These are phyloP conservation scores for Drosophila funebris DNA, from an alignment of 1,140 invertebrate genomes.

Conservation along the genomic window DNA sequence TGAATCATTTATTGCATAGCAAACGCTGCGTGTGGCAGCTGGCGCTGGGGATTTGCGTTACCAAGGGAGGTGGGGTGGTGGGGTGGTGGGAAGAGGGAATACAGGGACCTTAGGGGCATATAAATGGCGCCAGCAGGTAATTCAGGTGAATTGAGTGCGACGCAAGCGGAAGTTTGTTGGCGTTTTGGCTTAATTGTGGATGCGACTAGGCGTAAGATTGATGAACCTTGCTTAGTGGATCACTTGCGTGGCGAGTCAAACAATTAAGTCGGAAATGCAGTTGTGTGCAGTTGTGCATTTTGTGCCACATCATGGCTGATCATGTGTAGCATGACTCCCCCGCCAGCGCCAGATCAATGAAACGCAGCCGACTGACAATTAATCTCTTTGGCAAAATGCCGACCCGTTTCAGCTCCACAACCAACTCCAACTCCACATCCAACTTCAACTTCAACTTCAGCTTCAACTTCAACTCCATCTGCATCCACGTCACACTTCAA, in stretches of 20 bases:
- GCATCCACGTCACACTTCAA: slow-evolving; percentile 74
- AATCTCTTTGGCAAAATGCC: slow-evolving; percentile 74
- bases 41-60: neutral
- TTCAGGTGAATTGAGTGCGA: slow-evolving; percentile 8
- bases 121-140: neutral
- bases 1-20: neutral
- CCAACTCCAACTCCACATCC: neutral
- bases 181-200: slow-evolving; percentile 5
- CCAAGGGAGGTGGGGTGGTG: neutral
- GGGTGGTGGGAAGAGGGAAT: neutral
- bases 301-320: slow-evolving; percentile 28
- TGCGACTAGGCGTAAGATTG: slow-evolving; percentile 36
- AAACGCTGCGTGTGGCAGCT: slow-evolving; percentile 30
- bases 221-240: slow-evolving; percentile 22
- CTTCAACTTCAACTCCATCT: neutral
- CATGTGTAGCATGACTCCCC: slow-evolving; percentile 16
- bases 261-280: slow-evolving; percentile 60
- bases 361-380: slow-evolving; percentile 58
- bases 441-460: neutral
- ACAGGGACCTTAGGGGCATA: neutral
- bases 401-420: slow-evolving; percentile 35
- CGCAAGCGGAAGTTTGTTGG: slow-evolving; percentile 2
- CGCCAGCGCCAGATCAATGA: slow-evolving; percentile 22
- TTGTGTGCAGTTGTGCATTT: slow-evolving; percentile 59
- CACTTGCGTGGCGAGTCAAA: slow-evolving; percentile 57